Percentiles rank a stretch among this genome's conserved stretches.
Evolutionary conservation across 2,888 invertebrate genomes (phyloP).

Genomic region (Hymenopus coronatus): DNA sequence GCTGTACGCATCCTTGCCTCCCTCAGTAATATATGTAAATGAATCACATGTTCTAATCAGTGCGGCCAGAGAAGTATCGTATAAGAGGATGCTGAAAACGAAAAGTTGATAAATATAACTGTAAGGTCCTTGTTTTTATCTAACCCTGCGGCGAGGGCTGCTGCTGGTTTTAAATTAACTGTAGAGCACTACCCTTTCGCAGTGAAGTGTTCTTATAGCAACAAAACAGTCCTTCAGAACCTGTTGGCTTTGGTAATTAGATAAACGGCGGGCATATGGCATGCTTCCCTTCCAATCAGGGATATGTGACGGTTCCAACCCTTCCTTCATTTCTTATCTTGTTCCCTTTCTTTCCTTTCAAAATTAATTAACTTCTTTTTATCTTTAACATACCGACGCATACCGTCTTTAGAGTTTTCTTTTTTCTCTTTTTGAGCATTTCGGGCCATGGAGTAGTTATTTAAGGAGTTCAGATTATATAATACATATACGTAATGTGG

Average conservation of each 20-base stretch:
- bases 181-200: neutral
- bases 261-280: neutral
- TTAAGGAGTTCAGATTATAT: too few species aligned
- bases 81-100: too few species aligned
- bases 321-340: neutral
- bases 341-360: neutral
- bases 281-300: neutral
- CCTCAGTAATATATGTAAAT: too few species aligned
- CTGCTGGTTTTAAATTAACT: neutral
- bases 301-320: neutral
- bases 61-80: too few species aligned
- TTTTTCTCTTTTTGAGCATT: too few species aligned
- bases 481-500: too few species aligned
- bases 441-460: too few species aligned
- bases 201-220: neutral
- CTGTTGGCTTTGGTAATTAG: neutral
- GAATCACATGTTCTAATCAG: too few species aligned
- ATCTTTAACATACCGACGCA: too few species aligned
- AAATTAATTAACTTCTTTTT: neutral
- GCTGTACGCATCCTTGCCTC: too few species aligned
- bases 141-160: too few species aligned
- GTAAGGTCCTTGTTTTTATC: neutral
- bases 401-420: too few species aligned
- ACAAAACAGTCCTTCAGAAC: neutral
- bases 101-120: neutral